A percentile compares a stretch with the other conserved stretches of the same genome.
phyloP scores from a whole-genome alignment of 2,113 vertebrate genomes.

The Hippocampus barbouri region DNA sequence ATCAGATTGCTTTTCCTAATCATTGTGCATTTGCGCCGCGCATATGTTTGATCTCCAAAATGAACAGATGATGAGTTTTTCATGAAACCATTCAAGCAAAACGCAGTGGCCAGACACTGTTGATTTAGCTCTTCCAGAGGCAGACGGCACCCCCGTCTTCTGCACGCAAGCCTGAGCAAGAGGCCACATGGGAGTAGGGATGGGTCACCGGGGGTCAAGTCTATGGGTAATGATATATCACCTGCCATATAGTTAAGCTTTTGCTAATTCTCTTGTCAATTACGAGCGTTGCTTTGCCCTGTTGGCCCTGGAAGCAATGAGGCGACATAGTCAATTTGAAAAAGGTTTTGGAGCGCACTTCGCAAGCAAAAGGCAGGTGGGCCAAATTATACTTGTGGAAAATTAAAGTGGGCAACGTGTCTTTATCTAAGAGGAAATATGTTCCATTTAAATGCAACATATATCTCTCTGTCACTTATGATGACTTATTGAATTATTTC shows the following conservation, averaged over 20 bases:
- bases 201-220: slow-evolving; percentile 86
- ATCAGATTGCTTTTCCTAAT: slow-evolving; percentile 89
- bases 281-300: slow-evolving; percentile 69
- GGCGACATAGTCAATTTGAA: slow-evolving; percentile 77
- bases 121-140: slow-evolving; percentile 92
- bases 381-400: neutral
- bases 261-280: slow-evolving; percentile 91
- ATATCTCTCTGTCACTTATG: too few species aligned
- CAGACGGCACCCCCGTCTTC: slow-evolving; percentile 72
- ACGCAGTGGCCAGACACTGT: slow-evolving; percentile 86
- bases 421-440: too few species aligned
- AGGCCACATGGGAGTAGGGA: slow-evolving; percentile 82
- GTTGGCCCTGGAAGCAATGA: slow-evolving; percentile 64
- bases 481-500: neutral
- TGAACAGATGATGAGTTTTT: slow-evolving; percentile 99
- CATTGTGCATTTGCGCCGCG: slow-evolving; percentile 76
- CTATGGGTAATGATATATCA: slow-evolving; percentile 98
- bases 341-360: slow-evolving; percentile 62
- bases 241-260: slow-evolving; percentile 86
- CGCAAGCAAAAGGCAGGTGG: slow-evolving; percentile 52
- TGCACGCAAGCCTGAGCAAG: slow-evolving; percentile 67
- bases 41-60: slow-evolving; percentile 98
- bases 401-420: too few species aligned
- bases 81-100: slow-evolving; percentile 96
- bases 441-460: too few species aligned